Evolutionary conservation across 2,113 vertebrate species (phyloP), one percentile per base, ranked within the genome.

Genomic region (Ophthalmolycus amberensis): DNA sequence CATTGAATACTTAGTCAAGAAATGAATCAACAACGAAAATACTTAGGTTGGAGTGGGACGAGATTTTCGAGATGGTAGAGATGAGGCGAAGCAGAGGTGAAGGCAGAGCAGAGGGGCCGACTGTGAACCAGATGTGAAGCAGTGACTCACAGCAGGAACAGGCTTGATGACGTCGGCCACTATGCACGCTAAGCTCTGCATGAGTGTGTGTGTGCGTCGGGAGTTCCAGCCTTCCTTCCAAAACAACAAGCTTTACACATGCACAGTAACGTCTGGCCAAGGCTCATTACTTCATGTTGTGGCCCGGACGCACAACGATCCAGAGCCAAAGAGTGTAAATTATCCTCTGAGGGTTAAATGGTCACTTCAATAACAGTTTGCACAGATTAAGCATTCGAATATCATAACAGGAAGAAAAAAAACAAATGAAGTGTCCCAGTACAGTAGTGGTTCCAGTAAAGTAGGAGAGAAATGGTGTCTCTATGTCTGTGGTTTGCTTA

Each of bases 81-180:
- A 74, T 81, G 64, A 77, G 64, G 79, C 80, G 76, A 71, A 38
- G 63, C 27, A 38, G 86, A 82, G 77, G 77, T 74, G 73, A 89
- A 80, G 62, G 69, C 68, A 67, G 74, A 71, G 73, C 69, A 29
- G 71, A 83, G 88, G 79, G 79, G 69, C 86, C 89, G 88, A 90
- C 82, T 87, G 88, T 69, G 82, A 90, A 87, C 90, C 91, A 94
- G 93, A 93, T 91, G 93, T 90, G 91, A 85, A 56, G 82, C 71
- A 56, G 84, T 93, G 91, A 94, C 69, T 91, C 91, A 92, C 87
- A 74, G 82, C 82, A 79, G 85, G 81, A 86, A 77, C 84, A 60
- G 85, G 80, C 84, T 74, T 75, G 82, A 88, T 93, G 92, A 93
- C 87, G 90, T 90, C 16, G 79, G 82, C 67, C 87, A 59, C 81